Conservation (phyloP, 2,797 vertebrate genomes). For the Helicolenus hilgendorfi region DNA sequence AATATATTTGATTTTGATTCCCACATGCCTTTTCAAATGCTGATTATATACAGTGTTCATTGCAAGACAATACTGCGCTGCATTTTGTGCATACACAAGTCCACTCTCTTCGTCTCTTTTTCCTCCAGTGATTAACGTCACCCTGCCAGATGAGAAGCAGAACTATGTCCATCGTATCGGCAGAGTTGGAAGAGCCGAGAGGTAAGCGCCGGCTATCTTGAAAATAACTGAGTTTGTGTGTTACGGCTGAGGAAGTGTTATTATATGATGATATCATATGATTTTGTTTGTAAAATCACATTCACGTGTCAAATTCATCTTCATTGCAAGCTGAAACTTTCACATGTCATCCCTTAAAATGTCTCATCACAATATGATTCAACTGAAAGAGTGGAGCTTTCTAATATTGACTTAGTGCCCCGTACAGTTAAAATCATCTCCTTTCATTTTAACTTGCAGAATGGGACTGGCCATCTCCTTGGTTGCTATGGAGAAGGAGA, state of each 20-base stretch:
- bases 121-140: slow-evolving; percentile 95
- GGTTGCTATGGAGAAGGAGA: slow-evolving; percentile 98
- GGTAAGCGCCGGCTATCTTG: slow-evolving; percentile 74
- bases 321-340: neutral
- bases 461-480: slow-evolving; percentile 99
- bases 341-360: neutral
- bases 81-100: neutral
- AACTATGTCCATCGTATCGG: slow-evolving; percentile 99
- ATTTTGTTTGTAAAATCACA: neutral
- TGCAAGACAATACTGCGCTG: neutral
- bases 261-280: neutral
- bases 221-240: neutral
- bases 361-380: neutral
- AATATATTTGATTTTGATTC: neutral
- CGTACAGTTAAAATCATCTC: neutral
- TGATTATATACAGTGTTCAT: neutral
- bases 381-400: neutral
- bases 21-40: neutral
- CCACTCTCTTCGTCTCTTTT: neutral
- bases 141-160: slow-evolving; percentile 98
- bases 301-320: neutral
- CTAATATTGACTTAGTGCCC: neutral
- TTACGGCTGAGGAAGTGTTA: neutral
- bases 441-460: slow-evolving; percentile 84
- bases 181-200: slow-evolving; percentile 97